Evolutionary conservation across 2,797 vertebrate genomes (phyloP).

Genomic region (Schizopygopsis pylzovi): DNA sequence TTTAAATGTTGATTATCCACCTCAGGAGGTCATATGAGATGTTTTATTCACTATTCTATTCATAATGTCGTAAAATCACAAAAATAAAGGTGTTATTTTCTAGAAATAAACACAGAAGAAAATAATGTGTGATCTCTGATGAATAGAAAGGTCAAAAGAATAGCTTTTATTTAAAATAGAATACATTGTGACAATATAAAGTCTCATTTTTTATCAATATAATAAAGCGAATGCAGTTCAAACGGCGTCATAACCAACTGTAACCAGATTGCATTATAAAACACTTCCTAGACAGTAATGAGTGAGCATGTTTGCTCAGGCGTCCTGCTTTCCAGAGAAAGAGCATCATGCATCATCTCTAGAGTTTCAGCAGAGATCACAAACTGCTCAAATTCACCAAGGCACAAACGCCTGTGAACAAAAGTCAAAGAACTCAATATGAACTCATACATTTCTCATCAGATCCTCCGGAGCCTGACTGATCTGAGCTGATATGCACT

Average conservation of each 20-base stretch:
- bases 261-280: neutral
- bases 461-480: constrained; percentile 4
- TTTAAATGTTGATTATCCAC: neutral
- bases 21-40: neutral
- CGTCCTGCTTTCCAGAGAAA: neutral
- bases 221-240: neutral
- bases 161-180: neutral
- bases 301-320: neutral
- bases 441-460: constrained; percentile 16
- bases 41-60: neutral
- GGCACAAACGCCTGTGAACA: neutral
- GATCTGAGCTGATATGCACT: neutral
- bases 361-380: neutral
- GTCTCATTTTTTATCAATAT: neutral
- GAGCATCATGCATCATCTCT: neutral
- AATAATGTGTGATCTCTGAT: neutral
- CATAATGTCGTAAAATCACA: neutral
- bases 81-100: neutral
- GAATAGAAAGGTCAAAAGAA: neutral
- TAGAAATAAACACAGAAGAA: neutral
- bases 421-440: neutral
- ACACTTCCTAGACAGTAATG: neutral
- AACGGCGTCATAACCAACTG: neutral
- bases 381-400: neutral
- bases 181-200: neutral